Evolutionary conservation across 2,888 invertebrate genomes (phyloP).

Genomic region (Pterobdella sp.): DNA sequence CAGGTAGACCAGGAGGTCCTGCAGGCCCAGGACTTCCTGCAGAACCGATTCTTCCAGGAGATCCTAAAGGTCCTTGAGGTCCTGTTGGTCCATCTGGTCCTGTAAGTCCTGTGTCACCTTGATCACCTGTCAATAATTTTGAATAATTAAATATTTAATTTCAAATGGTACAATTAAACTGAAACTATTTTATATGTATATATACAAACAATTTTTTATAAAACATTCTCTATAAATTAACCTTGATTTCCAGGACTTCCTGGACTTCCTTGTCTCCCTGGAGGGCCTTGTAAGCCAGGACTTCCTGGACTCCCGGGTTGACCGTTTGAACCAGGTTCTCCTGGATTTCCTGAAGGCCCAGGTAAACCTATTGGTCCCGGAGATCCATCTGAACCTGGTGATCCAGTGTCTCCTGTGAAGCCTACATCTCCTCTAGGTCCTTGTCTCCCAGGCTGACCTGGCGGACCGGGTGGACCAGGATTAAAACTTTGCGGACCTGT

Average conservation of each 20-base stretch:
- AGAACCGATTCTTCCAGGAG: slow-evolving; percentile 30
- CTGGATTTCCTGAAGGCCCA: slow-evolving; percentile 24
- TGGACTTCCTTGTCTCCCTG: slow-evolving; percentile 15
- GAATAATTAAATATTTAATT: not conserved
- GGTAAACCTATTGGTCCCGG: slow-evolving; percentile 29
- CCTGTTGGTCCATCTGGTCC: slow-evolving; percentile 33
- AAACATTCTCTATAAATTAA: not conserved
- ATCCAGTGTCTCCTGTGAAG: slow-evolving; percentile 14
- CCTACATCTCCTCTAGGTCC: slow-evolving; percentile 33
- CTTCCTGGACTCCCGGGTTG: slow-evolving; percentile 20
- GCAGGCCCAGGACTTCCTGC: slow-evolving; percentile 30
- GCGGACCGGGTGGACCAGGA: slow-evolving; percentile 25
- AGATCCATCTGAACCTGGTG: slow-evolving; percentile 31
- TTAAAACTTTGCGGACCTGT: slow-evolving; percentile 7
- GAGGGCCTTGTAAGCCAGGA: slow-evolving; percentile 39
- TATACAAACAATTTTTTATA: too few relatives aligned
- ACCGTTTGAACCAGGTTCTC: slow-evolving; percentile 21
- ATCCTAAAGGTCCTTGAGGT: slow-evolving; percentile 38
- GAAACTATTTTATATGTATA: too few relatives aligned
- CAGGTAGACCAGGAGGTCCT: slow-evolving; percentile 31
- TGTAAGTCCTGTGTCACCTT: not conserved
- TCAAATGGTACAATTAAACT: too few relatives aligned
- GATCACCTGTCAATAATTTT: not conserved
- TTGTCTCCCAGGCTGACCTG: slow-evolving; percentile 31
- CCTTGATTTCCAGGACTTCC: slow-evolving; percentile 20